Percentiles rank a stretch among this genome's conserved stretches.
Conservation (phyloP, 2,888 invertebrate species). For the Drosophila percnosoma region DNA sequence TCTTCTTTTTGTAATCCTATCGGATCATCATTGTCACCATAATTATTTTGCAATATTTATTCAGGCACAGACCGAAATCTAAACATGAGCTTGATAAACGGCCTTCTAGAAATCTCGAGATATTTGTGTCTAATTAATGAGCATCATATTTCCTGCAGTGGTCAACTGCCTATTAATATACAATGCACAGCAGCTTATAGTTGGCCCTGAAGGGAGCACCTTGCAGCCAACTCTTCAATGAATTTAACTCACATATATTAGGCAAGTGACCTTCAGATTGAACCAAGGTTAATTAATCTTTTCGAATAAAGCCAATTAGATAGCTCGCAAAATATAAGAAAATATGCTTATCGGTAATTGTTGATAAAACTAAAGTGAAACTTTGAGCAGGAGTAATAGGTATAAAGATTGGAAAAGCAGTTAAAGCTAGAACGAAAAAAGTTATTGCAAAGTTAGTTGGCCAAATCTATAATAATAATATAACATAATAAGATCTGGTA, state of each 20-base stretch:
- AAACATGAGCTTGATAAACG: slow-evolving; percentile 69
- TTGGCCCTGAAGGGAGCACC: slow-evolving; percentile 19
- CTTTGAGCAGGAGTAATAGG: no score
- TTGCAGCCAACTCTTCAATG: slow-evolving; percentile 10
- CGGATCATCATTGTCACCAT: slow-evolving; percentile 52
- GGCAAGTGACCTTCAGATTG: not conserved
- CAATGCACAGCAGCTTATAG: slow-evolving; percentile 36
- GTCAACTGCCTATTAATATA: slow-evolving; percentile 55
- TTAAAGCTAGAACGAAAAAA: not conserved
- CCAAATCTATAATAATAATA: not conserved
- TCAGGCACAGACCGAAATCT: slow-evolving; percentile 25
- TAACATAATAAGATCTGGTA: not conserved
- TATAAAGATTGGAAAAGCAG: no score
- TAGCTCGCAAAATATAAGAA: not conserved
- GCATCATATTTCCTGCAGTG: slow-evolving; percentile 47
- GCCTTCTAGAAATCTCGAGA: slow-evolving; percentile 53
- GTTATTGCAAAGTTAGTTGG: not conserved
- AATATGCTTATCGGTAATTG: no score
- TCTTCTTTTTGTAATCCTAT: slow-evolving; percentile 11
- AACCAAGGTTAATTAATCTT: not conserved
- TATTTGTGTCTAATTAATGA: slow-evolving; percentile 69
- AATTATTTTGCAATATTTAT: slow-evolving; percentile 67
- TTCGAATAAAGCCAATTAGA: not conserved
- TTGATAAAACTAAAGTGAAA: no score
- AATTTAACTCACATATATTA: not conserved